Percentiles rank a stretch among this genome's conserved stretches.
phyloP scores from a whole-genome alignment of 2,113 vertebrate species.

The Caloenas nicobarica region DNA sequence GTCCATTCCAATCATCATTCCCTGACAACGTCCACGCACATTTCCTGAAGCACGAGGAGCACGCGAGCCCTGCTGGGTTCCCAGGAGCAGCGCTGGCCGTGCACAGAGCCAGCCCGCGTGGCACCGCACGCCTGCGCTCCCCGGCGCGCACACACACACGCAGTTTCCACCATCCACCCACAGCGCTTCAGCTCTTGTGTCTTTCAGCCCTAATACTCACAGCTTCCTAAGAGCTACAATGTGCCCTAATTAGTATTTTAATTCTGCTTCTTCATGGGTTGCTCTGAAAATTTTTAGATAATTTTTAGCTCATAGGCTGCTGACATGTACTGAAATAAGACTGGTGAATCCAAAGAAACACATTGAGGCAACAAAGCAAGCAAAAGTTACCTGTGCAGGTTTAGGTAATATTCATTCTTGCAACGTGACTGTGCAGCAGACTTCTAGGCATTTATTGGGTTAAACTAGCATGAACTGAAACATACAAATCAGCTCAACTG shows the following conservation, averaged over 20 bases:
- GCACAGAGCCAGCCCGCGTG: background rate
- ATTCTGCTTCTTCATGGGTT: background rate
- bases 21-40: fast-evolving
- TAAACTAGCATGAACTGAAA: background rate
- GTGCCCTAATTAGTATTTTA: background rate
- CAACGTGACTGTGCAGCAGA: background rate
- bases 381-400: background rate
- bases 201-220: background rate
- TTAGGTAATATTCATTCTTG: background rate
- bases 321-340: background rate
- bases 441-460: background rate
- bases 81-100: background rate
- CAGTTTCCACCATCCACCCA: background rate
- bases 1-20: background rate
- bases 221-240: background rate
- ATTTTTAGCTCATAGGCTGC: background rate
- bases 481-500: background rate
- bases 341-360: background rate
- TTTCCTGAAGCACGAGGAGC: background rate
- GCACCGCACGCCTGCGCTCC: fast-evolving
- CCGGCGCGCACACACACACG: fast-evolving
- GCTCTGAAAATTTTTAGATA: background rate
- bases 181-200: background rate
- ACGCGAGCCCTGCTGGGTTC: background rate
- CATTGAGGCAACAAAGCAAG: background rate